These are phyloP conservation scores for Drosophila ochracea DNA, from an alignment of 2,888 invertebrate genomes.

Conservation along the genomic window DNA sequence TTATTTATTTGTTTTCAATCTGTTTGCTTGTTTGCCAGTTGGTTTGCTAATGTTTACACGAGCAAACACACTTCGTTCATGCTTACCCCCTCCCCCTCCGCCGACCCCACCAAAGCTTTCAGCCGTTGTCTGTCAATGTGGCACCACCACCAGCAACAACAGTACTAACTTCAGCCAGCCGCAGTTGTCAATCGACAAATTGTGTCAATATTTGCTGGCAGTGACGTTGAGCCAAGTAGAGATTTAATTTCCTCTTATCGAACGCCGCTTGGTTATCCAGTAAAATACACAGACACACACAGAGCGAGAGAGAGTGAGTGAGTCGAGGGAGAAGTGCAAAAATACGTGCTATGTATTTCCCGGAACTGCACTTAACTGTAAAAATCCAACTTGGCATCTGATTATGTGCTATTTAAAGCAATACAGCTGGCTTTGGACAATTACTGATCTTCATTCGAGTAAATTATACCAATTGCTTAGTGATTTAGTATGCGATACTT, in stretches of 20 bases:
- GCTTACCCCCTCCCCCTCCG: not conserved
- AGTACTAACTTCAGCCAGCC: constrained; percentile 40
- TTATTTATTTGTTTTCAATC: constrained; percentile 79
- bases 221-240: constrained; percentile 72
- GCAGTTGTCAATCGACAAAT: constrained; percentile 74
- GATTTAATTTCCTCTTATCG: constrained; percentile 77
- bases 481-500: not conserved
- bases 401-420: constrained; percentile 5
- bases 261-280: constrained; percentile 48
- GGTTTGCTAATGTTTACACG: constrained; percentile 80
- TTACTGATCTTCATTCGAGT: not conserved
- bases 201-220: constrained; percentile 77
- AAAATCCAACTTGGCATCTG: constrained; percentile 14
- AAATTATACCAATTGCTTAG: not conserved
- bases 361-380: constrained; percentile 29
- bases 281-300: constrained; percentile 15
- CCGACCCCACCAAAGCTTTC: constrained; percentile 13
- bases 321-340: constrained; percentile 12
- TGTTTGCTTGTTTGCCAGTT: constrained; percentile 79
- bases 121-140: constrained; percentile 30
- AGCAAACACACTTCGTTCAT: constrained; percentile 61
- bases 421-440: not conserved
- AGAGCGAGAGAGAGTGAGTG: not conserved
- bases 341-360: constrained; percentile 11
- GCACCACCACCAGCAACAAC: constrained; percentile 13